A percentile compares a stretch with the other conserved stretches of the same genome.
Conservation (phyloP, 64 coral and sea anemone genomes). For the Acropora yongei region DNA sequence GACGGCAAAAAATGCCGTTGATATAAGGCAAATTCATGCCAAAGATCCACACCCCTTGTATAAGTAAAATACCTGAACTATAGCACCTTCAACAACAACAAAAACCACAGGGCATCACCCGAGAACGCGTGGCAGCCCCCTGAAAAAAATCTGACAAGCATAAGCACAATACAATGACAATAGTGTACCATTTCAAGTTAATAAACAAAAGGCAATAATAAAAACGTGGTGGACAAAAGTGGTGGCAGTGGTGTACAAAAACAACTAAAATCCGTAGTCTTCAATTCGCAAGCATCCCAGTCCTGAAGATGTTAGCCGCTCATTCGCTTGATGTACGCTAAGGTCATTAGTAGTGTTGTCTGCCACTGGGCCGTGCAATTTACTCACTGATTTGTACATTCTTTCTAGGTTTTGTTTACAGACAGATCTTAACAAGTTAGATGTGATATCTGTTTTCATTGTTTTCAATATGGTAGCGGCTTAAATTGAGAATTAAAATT, state of each 20-base stretch:
- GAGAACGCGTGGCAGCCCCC: background rate
- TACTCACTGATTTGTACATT: too few species aligned
- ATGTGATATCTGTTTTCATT: too few species aligned
- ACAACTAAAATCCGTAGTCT: background rate
- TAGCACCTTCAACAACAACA: background rate
- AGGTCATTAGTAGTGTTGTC: too few species aligned
- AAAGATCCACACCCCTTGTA: background rate
- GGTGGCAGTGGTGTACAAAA: background rate
- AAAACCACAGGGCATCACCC: constrained; percentile 18
- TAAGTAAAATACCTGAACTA: constrained; percentile 5
- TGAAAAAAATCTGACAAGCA: background rate
- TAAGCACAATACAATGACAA: background rate
- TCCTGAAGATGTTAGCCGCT: background rate
- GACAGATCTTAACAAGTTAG: too few species aligned
- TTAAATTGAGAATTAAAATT: too few species aligned
- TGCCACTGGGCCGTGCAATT: too few species aligned
- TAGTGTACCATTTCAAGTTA: background rate
- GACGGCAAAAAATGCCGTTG: too few species aligned
- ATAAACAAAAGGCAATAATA: background rate
- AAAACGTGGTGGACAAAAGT: background rate
- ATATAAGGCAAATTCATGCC: too few species aligned
- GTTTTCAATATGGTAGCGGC: background rate
- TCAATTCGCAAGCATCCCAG: background rate
- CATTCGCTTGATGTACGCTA: background rate
- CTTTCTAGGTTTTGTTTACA: too few species aligned